phyloP scores from a whole-genome alignment of 2,113 vertebrate species.

The Tetrao urogallus region DNA sequence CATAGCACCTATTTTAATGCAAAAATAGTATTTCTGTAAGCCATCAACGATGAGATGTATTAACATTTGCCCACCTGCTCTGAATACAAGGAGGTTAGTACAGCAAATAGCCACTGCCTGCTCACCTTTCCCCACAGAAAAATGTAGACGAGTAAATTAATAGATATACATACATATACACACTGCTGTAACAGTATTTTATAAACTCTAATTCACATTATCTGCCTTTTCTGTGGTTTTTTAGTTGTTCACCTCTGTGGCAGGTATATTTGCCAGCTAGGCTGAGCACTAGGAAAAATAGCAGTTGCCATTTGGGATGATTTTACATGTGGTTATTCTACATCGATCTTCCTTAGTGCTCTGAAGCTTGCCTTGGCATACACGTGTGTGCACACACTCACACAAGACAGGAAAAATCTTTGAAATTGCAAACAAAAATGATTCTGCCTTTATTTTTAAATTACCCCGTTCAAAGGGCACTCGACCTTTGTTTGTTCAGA shows the following conservation, averaged over 20 bases:
- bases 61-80: background rate
- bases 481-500: background rate
- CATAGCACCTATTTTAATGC: background rate
- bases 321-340: background rate
- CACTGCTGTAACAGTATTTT: background rate
- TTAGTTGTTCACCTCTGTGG: background rate
- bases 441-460: background rate
- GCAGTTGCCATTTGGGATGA: background rate
- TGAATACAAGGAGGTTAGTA: background rate
- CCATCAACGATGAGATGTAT: background rate
- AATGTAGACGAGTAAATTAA: background rate
- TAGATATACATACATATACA: background rate
- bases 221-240: background rate
- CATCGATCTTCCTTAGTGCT: too few species aligned
- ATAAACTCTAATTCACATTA: background rate
- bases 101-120: background rate
- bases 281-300: background rate
- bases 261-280: background rate
- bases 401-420: background rate
- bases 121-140: background rate
- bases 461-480: background rate
- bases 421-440: background rate
- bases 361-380: background rate
- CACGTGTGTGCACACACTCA: fast-evolving
- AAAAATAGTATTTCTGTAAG: background rate